Evolutionary conservation across 2,113 vertebrate genomes (phyloP).

Genomic region (Clarias macrocephalus): DNA sequence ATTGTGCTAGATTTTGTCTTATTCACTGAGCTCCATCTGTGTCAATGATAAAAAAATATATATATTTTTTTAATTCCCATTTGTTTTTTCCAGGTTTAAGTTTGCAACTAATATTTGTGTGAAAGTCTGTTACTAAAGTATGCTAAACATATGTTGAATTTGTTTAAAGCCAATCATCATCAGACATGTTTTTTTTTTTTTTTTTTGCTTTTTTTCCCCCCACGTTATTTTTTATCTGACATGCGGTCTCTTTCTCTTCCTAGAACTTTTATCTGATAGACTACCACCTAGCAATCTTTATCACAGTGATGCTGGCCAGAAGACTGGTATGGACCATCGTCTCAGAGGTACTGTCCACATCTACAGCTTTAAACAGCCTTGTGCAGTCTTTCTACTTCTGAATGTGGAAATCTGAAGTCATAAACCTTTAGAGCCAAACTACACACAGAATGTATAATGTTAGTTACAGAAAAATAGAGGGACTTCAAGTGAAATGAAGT

Average conservation of each 20-base stretch:
- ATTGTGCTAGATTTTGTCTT: background rate
- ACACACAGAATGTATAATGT: background rate
- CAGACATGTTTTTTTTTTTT: background rate
- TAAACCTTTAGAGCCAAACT: background rate
- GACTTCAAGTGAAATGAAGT: background rate
- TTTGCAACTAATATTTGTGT: background rate
- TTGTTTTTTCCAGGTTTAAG: background rate
- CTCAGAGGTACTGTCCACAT: slow-evolving; percentile 81
- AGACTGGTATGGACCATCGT: slow-evolving; percentile 96
- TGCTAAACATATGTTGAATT: background rate
- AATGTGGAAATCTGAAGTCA: background rate
- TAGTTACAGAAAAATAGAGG: too few species aligned
- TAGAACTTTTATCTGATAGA: slow-evolving; percentile 99
- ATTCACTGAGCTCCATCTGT: background rate
- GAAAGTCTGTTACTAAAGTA: background rate
- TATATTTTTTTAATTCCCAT: too few species aligned
- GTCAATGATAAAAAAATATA: too few species aligned
- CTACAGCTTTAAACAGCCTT: too few species aligned
- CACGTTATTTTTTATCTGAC: background rate
- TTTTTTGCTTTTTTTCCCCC: too few species aligned
- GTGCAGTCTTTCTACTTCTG: background rate
- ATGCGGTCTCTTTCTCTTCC: slow-evolving; percentile 31
- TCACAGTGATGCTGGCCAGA: slow-evolving; percentile 95
- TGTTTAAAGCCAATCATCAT: background rate
- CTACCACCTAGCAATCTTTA: slow-evolving; percentile 94